Conservation (phyloP, 2,888 invertebrate species). For the Buathra laborator region DNA sequence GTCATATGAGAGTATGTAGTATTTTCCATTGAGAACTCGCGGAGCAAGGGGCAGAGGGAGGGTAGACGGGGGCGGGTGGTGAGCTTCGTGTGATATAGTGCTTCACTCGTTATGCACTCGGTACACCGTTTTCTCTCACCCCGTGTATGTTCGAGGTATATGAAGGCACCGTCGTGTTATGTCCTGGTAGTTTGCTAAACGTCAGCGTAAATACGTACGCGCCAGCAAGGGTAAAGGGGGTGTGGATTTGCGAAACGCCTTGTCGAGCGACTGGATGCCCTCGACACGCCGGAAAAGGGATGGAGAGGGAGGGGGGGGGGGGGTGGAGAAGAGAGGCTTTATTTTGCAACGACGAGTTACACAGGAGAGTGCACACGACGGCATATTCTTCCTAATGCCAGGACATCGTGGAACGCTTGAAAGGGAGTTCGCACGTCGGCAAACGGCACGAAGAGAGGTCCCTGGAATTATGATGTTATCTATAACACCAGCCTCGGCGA, state of each 20-base stretch:
- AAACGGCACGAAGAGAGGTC: slow-evolving; percentile 23
- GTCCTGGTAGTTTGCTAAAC: slow-evolving; percentile 63
- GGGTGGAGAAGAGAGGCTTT: slow-evolving; percentile 31
- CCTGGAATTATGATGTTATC: slow-evolving; percentile 40
- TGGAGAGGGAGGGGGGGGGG: neutral
- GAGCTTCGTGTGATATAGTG: slow-evolving; percentile 29
- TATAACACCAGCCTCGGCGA: slow-evolving; percentile 3
- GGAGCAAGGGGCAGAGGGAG: too few species aligned
- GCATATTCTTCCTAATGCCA: slow-evolving; percentile 53
- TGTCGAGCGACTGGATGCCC: slow-evolving; percentile 52
- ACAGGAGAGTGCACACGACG: slow-evolving; percentile 43
- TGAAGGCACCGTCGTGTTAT: slow-evolving; percentile 40
- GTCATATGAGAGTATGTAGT: slow-evolving; percentile 11
- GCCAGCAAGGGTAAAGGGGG: slow-evolving; percentile 24
- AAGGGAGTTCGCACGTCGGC: slow-evolving; percentile 17
- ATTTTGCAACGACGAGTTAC: slow-evolving; percentile 31
- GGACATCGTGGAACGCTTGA: slow-evolving; percentile 12
- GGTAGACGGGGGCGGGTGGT: neutral
- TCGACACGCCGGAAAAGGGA: slow-evolving; percentile 32
- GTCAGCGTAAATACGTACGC: slow-evolving; percentile 64
- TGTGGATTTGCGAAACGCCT: slow-evolving; percentile 55
- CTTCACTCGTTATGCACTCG: slow-evolving; percentile 46
- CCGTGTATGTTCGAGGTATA: slow-evolving; percentile 18
- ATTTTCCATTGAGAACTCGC: slow-evolving; percentile 62
- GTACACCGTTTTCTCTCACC: slow-evolving; percentile 48